Percentiles rank a stretch among this genome's conserved stretches.
These are phyloP conservation scores for Girardia tigrina DNA, from an alignment of 2,888 invertebrate species.

Conservation along the genomic window DNA sequence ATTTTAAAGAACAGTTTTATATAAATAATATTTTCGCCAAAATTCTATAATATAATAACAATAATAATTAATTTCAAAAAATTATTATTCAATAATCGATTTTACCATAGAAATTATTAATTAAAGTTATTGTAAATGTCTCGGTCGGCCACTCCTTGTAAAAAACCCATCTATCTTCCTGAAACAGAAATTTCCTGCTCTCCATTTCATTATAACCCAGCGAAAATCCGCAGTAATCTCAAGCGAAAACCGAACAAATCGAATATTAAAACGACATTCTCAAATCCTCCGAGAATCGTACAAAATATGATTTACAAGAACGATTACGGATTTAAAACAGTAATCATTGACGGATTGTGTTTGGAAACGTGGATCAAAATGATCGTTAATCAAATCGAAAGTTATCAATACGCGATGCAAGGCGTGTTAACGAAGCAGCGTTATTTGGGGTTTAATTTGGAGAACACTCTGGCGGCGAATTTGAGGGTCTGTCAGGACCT, in stretches of 20 bases:
- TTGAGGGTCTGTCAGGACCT: neutral
- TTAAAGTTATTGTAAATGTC: neutral
- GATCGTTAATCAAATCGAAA: neutral
- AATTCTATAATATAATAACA: too few species aligned
- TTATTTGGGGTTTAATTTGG: slow-evolving; percentile 9
- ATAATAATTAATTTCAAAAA: too few species aligned
- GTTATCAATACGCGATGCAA: neutral
- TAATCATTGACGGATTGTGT: neutral
- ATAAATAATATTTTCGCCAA: too few species aligned
- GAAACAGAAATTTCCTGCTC: neutral
- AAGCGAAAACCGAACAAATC: neutral
- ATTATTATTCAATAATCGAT: neutral
- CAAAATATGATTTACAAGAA: neutral
- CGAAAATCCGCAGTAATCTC: neutral
- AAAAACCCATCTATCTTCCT: neutral
- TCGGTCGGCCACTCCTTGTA: neutral
- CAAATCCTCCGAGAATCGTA: neutral
- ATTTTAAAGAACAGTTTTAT: too few species aligned
- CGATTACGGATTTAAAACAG: neutral
- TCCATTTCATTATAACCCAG: neutral
- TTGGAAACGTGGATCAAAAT: slow-evolving; percentile 11
- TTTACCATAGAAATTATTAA: neutral
- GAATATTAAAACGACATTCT: neutral
- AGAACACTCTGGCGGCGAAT: neutral
- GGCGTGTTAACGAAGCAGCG: neutral